phyloP scores from a whole-genome alignment of 2,888 invertebrate genomes.

The Polydrusus tereticollis region DNA sequence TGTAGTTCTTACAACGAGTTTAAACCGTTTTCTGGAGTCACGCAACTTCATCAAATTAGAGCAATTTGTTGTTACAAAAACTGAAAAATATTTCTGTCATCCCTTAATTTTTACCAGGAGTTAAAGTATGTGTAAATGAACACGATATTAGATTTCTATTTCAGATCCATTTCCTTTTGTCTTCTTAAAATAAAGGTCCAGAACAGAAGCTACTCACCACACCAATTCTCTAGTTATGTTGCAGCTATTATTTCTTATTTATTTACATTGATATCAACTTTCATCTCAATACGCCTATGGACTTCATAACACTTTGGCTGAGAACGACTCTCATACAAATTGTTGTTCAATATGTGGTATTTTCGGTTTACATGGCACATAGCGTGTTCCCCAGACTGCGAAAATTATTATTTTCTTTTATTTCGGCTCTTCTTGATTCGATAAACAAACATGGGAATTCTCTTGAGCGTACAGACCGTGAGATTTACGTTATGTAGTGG shows the following conservation, averaged over 20 bases:
- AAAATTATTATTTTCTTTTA: conserved; percentile 38
- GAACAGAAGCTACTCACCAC: background rate
- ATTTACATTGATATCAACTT: background rate
- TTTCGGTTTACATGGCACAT: conserved; percentile 28
- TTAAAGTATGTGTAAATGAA: no score
- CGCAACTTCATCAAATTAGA: no score
- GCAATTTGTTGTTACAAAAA: no score
- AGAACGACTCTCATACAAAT: conserved; percentile 27
- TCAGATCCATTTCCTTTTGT: background rate
- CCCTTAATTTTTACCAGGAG: no score
- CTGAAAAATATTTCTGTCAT: no score
- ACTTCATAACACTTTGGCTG: conserved; percentile 24
- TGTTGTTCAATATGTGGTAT: conserved; percentile 24
- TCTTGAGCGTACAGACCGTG: background rate
- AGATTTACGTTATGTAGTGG: background rate
- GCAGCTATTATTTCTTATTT: background rate
- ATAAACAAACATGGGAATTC: background rate
- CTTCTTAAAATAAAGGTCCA: background rate
- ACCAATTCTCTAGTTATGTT: background rate
- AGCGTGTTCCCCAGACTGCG: conserved; percentile 21
- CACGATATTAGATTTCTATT: no score
- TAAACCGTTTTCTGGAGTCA: no score
- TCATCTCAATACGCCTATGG: conserved; percentile 2
- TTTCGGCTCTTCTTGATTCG: conserved; percentile 21
- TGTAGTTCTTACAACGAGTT: no score